Percentiles rank a stretch among this genome's conserved stretches.
Conservation (phyloP, 1,140 invertebrate genomes). For the Oncopodura yosiiana region DNA sequence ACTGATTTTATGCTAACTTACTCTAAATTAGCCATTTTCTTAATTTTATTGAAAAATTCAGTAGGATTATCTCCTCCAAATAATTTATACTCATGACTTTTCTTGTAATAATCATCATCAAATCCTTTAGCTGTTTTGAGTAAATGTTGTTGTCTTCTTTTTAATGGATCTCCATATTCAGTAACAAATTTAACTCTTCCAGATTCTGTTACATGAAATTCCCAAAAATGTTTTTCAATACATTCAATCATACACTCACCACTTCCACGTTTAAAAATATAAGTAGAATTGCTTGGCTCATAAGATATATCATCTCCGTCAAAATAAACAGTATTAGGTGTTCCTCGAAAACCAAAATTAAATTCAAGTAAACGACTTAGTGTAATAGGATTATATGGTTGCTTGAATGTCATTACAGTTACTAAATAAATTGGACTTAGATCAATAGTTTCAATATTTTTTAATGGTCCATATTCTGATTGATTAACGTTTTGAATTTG, state of each 20-base stretch:
- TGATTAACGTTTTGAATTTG: conserved; percentile 6
- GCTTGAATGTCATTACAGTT: conserved; percentile 6
- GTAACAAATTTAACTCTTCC: background rate
- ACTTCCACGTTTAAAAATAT: conserved; percentile 8
- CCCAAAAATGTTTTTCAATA: conserved; percentile 2
- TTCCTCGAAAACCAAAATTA: conserved; percentile 9
- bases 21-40: background rate
- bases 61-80: too few relatives aligned
- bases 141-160: too few relatives aligned
- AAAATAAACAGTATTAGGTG: conserved; percentile 14
- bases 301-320: conserved; percentile 16
- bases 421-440: conserved; percentile 14
- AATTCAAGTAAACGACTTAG: background rate
- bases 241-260: conserved; percentile 4
- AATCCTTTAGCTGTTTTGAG: too few relatives aligned
- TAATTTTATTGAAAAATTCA: background rate
- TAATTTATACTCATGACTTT: too few relatives aligned
- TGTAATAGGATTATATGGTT: conserved; percentile 13
- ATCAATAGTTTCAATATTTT: conserved; percentile 15
- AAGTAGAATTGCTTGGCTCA: conserved; percentile 1
- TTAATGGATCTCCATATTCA: too few relatives aligned
- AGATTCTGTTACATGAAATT: background rate
- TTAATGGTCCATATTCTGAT: conserved; percentile 10
- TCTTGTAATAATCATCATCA: too few relatives aligned
- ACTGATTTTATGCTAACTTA: too few relatives aligned